Base-by-base conservation (phyloP, 2,113 vertebrate species). In the Nematolebias whitei region DNA sequence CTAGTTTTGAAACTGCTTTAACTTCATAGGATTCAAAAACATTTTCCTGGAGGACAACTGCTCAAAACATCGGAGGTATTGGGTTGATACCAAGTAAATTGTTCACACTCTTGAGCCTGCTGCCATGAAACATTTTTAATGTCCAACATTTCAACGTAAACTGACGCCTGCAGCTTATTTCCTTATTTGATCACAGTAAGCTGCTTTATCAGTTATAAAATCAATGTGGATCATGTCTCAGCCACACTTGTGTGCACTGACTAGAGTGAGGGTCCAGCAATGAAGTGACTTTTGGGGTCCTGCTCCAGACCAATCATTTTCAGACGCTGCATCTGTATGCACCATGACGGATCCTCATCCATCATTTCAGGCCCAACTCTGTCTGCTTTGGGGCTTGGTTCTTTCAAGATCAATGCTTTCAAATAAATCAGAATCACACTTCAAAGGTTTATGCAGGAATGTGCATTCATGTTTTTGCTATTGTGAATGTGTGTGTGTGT, bases 331-430 rank as follows among this genome's bases (percentile, higher is more conserved):
- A 68, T 76, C 49, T 66, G 56, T 55, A 66, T 47, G 61, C 52
- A 66, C 40, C 12, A 15, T 26, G 57, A 63, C 19, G 35, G 32
- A 74, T 56, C 50, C 62, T 51, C 63, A 66, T 73, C 48, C 50
- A 76, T 88, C 63, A 76, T 53, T 47, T 38, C 50, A 50, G 58
- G 79, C 51, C 63, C 19, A 49, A 62, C 62, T 32, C 57, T 23
- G 64, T 61, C 71, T 53, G 81, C 68, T 79, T 78, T 68, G 32
- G 73, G 73, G 68, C 43, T 59, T 13, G 22, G 60, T 60, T 75
- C 40, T 85, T 71, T 65, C 51, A 77, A 86, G 69, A 82, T 74
- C 84, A 82, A 29, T 77, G 62, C 69, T 83, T 79, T 68, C 73
- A 75, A 82, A 88, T 78, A 71, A 82, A 78, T 68, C 65, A 63